These are phyloP conservation scores for Ameiurus melas DNA, from an alignment of 2,113 vertebrate genomes.

Conservation along the genomic window DNA sequence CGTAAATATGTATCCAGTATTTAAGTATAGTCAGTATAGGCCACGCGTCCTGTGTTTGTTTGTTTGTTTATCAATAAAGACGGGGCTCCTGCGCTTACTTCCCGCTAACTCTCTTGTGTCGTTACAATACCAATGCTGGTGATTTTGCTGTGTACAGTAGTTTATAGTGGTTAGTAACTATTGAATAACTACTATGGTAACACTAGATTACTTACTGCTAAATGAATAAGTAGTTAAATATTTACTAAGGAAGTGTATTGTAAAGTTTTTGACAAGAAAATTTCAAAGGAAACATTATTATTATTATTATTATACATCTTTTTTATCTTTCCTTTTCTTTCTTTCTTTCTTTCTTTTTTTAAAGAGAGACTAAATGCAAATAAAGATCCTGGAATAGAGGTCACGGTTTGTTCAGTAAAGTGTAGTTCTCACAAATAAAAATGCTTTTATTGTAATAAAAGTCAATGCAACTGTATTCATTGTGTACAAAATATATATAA, in stretches of 20 bases:
- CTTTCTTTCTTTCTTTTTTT: background rate
- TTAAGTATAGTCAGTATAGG: too few species aligned
- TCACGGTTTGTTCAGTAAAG: background rate
- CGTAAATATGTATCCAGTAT: too few species aligned
- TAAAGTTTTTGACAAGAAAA: background rate
- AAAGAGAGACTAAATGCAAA: background rate
- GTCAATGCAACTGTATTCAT: background rate
- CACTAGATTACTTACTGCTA: background rate
- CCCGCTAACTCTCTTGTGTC: too few species aligned
- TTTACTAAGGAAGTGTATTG: background rate
- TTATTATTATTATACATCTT: too few species aligned
- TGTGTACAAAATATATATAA: background rate
- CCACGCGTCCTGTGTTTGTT: too few species aligned
- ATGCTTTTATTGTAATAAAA: background rate
- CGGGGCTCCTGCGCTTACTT: too few species aligned
- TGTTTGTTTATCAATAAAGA: too few species aligned
- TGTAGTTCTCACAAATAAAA: conserved; percentile 4
- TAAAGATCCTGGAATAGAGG: conserved; percentile 2
- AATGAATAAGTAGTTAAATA: background rate
- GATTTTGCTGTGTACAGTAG: background rate
- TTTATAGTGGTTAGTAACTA: background rate
- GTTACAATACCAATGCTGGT: too few species aligned
- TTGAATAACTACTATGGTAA: background rate
- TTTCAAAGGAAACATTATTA: background rate
- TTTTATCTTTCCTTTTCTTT: background rate